Evolutionary conservation across 2,113 vertebrate genomes (phyloP).

Genomic region (Thermophis baileyi): DNA sequence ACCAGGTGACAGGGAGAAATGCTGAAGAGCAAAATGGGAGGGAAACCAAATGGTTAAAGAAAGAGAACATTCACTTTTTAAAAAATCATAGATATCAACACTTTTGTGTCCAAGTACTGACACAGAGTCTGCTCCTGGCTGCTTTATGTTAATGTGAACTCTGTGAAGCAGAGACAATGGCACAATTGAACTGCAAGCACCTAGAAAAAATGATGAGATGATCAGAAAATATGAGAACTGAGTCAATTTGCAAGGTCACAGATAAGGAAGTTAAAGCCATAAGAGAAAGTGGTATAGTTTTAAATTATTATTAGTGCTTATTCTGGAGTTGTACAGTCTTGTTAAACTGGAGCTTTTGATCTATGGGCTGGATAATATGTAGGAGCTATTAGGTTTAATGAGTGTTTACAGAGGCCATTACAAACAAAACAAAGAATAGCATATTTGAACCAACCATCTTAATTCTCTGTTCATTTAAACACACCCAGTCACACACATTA

Average conservation of each 20-base stretch:
- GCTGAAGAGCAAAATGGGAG: neutral
- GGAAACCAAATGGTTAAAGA: neutral
- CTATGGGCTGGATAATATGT: neutral
- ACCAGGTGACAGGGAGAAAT: neutral
- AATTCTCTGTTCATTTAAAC: neutral
- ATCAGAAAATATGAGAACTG: neutral
- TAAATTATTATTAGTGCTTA: neutral
- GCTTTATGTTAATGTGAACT: neutral
- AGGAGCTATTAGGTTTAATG: neutral
- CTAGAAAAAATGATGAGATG: neutral
- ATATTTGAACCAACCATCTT: neutral
- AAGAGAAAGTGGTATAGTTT: neutral
- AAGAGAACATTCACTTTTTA: neutral
- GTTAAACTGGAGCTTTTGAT: neutral
- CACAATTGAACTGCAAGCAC: neutral
- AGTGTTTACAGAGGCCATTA: neutral
- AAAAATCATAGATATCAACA: neutral
- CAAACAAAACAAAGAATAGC: neutral
- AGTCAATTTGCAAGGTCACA: neutral
- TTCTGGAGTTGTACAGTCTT: neutral
- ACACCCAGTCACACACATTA: neutral
- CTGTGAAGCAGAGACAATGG: neutral
- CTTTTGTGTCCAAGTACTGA: neutral
- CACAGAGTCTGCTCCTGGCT: neutral
- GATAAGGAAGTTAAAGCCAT: neutral